Conservation (phyloP, 1,140 invertebrate genomes). For the Tachypleus tridentatus region DNA sequence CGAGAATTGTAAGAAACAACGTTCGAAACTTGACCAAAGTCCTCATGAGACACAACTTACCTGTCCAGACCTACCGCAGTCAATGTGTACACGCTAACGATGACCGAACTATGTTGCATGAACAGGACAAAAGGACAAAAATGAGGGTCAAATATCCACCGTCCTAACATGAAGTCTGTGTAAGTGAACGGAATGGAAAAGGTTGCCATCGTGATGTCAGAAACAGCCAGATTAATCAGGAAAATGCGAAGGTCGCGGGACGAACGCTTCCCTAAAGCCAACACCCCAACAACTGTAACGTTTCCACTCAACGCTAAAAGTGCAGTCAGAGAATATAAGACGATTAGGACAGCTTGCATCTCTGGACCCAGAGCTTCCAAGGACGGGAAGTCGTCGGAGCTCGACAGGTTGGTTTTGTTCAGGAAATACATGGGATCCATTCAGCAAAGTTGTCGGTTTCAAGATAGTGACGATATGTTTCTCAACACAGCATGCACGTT, state of each 20-base stretch:
- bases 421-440: too few species aligned
- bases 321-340: constrained; percentile 33
- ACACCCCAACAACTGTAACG: constrained; percentile 32
- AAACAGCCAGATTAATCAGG: constrained; percentile 35
- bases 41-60: constrained; percentile 23
- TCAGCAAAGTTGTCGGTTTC: too few species aligned
- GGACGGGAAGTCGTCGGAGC: not conserved
- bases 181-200: constrained; percentile 40
- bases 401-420: too few species aligned
- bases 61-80: constrained; percentile 37
- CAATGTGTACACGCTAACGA: constrained; percentile 36
- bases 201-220: constrained; percentile 35
- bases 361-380: constrained; percentile 18
- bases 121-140: constrained; percentile 36
- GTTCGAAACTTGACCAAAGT: too few species aligned
- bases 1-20: too few species aligned
- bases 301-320: constrained; percentile 31
- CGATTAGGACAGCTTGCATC: constrained; percentile 30
- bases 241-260: constrained; percentile 32
- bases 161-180: constrained; percentile 34
- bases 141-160: constrained; percentile 34
- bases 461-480: too few species aligned
- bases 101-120: constrained; percentile 34
- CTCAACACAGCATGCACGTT: too few species aligned
- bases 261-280: constrained; percentile 31